phyloP scores from a whole-genome alignment of 1,140 invertebrate species.

The Halesus radiatus region DNA sequence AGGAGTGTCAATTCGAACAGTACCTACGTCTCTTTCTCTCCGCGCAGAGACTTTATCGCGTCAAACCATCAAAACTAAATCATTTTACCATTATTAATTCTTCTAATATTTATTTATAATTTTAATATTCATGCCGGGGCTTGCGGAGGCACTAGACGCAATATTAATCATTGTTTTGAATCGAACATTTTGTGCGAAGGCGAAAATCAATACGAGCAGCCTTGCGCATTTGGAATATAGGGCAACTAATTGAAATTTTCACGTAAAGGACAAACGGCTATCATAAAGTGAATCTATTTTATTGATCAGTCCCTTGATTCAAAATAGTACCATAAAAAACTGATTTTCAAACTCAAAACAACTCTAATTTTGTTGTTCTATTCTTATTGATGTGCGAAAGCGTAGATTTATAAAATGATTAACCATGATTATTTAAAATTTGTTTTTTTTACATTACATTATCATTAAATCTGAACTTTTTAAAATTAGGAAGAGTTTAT shows the following conservation, averaged over 20 bases:
- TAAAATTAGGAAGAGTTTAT: no score
- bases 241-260: conserved; percentile 47
- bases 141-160: no score
- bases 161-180: conserved; percentile 10
- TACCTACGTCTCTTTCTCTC: conserved; percentile 35
- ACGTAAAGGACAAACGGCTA: conserved; percentile 20
- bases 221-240: conserved; percentile 55
- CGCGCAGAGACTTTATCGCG: conserved; percentile 8
- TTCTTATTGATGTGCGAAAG: no score
- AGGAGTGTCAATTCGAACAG: conserved; percentile 44
- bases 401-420: no score
- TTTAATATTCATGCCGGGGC: no score
- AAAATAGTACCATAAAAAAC: background rate
- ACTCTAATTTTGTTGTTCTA: no score
- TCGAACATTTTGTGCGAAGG: conserved; percentile 31
- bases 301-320: background rate
- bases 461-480: no score
- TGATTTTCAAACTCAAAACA: no score
- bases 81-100: conserved; percentile 16
- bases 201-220: conserved; percentile 52
- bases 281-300: conserved; percentile 2
- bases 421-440: no score
- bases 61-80: conserved; percentile 31
- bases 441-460: no score
- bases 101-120: background rate